phyloP scores from a whole-genome alignment of 1,140 invertebrate genomes.

The Danaus melanippus region DNA sequence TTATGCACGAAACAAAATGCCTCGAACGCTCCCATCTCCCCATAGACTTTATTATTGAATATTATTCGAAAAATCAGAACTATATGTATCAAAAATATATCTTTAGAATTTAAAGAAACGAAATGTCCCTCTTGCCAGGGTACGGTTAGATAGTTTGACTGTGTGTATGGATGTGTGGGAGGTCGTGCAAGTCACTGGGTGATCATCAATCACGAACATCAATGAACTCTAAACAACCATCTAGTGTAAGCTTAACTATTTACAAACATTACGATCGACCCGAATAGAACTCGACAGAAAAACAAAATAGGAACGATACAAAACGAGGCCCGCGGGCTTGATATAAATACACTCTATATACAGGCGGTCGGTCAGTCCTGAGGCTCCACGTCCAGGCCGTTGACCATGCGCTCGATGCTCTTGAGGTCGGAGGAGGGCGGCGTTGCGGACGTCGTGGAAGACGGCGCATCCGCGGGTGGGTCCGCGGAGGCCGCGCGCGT shows the following conservation, averaged over 20 bases:
- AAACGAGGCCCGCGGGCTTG: slow-evolving; percentile 43
- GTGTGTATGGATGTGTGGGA: not conserved
- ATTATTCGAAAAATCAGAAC: not conserved
- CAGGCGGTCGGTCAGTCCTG: slow-evolving; percentile 60
- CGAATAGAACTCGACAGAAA: slow-evolving; percentile 68
- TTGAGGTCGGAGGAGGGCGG: slow-evolving; percentile 84
- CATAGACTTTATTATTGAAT: slow-evolving; percentile 1
- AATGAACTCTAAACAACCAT: slow-evolving; percentile 33
- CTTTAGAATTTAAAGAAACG: slow-evolving; percentile 8
- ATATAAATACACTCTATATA: slow-evolving; percentile 68
- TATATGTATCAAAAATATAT: slow-evolving; percentile 22
- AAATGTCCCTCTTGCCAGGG: too few relatives aligned
- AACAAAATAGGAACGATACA: slow-evolving; percentile 72
- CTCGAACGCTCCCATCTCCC: slow-evolving; percentile 3
- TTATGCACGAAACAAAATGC: slow-evolving; percentile 1
- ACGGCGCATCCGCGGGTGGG: slow-evolving; percentile 67
- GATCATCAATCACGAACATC: slow-evolving; percentile 23
- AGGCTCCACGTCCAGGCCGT: slow-evolving; percentile 87
- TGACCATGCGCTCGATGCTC: slow-evolving; percentile 97
- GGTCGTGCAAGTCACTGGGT: slow-evolving; percentile 1
- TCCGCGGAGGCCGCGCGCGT: slow-evolving; percentile 68
- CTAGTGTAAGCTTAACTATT: slow-evolving; percentile 63
- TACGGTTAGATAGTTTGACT: too few relatives aligned
- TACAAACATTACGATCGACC: slow-evolving; percentile 65
- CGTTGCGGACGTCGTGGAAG: slow-evolving; percentile 38